These are phyloP conservation scores for Loris lydekkerianus DNA, from an alignment of 2,797 vertebrate genomes.

Conservation along the genomic window DNA sequence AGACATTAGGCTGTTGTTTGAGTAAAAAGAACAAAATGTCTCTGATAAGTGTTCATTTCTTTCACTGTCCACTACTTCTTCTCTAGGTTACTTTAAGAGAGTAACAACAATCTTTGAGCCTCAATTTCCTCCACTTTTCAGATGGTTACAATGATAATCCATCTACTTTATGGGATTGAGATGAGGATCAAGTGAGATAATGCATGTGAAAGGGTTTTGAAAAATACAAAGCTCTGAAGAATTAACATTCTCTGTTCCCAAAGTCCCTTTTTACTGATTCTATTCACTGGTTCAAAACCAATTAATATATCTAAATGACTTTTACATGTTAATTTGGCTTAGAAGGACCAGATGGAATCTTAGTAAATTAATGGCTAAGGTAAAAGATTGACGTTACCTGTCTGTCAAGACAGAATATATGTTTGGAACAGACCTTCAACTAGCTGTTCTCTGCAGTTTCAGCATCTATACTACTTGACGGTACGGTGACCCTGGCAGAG, in stretches of 20 bases:
- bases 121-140: constrained; percentile 61
- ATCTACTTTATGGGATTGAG: not conserved
- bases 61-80: constrained; percentile 4
- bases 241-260: not conserved
- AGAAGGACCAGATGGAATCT: constrained; percentile 65
- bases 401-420: constrained; percentile 20
- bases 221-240: constrained; percentile 47
- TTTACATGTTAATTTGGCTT: constrained; percentile 69
- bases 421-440: constrained; percentile 9
- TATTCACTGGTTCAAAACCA: constrained; percentile 70
- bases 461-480: not conserved
- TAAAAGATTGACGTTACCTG: constrained; percentile 39
- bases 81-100: not conserved
- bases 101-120: not conserved
- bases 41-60: not conserved
- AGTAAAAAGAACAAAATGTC: constrained; percentile 2
- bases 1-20: not conserved
- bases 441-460: not conserved
- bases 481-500: not conserved
- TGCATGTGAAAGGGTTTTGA: constrained; percentile 1
- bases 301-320: constrained; percentile 67
- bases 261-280: constrained; percentile 64
- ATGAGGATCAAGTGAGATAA: constrained; percentile 34
- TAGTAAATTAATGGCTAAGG: constrained; percentile 61
- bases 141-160: constrained; percentile 33